These are phyloP conservation scores for Folsomia candida DNA, from an alignment of 2,888 invertebrate species.

Conservation along the genomic window DNA sequence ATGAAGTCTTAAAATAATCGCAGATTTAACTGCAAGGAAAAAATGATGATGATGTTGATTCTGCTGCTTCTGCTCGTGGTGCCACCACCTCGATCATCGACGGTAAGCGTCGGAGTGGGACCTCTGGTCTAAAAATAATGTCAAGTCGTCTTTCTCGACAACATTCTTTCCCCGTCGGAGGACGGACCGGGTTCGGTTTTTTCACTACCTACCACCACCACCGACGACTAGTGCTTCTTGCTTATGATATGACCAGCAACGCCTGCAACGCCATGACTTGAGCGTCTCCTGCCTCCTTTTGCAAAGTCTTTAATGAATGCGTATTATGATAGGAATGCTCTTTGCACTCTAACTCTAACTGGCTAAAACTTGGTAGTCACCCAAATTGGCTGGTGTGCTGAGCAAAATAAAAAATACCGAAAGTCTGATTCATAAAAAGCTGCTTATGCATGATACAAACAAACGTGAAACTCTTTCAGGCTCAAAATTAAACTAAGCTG, in stretches of 20 bases:
- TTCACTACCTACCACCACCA: background rate
- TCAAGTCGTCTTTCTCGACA: conserved; percentile 1
- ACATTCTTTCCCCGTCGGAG: conserved; percentile 17
- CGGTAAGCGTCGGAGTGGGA: conserved; percentile 8
- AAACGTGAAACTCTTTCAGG: too few relatives aligned
- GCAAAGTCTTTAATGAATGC: background rate
- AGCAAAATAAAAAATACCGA: conserved; percentile 8
- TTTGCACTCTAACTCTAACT: background rate
- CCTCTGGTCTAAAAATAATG: conserved; percentile 28
- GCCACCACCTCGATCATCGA: background rate
- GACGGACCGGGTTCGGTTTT: conserved; percentile 14
- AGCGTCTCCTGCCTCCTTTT: background rate
- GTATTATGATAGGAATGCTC: background rate
- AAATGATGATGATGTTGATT: background rate
- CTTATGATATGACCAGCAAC: background rate
- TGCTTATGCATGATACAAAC: background rate
- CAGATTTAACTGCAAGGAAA: conserved; percentile 13
- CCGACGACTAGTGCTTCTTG: too few relatives aligned
- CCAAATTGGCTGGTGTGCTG: conserved; percentile 14
- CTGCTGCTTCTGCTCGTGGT: background rate
- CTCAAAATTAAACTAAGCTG: background rate
- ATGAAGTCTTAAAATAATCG: conserved; percentile 26
- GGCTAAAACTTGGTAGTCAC: conserved; percentile 10
- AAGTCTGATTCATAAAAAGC: conserved; percentile 12
- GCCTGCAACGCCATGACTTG: background rate